These are phyloP conservation scores for Argyresthia goedartella DNA, from an alignment of 2,888 invertebrate genomes.

Conservation along the genomic window DNA sequence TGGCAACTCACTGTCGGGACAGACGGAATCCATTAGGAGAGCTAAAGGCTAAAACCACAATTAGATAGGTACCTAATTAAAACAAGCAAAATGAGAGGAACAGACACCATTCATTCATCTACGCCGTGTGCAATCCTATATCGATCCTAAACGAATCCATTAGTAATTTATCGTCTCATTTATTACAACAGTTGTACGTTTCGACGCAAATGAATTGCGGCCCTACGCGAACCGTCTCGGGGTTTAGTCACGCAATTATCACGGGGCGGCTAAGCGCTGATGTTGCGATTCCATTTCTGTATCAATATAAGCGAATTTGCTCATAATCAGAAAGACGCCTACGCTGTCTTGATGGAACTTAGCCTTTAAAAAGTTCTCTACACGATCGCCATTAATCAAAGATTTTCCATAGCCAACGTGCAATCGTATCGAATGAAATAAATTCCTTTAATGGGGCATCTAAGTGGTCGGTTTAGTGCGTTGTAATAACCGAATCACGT, in stretches of 20 bases:
- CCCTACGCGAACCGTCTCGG: conserved; percentile 20
- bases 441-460: conserved; percentile 55
- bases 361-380: conserved; percentile 24
- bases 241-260: conserved; percentile 52
- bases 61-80: neutral
- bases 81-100: neutral
- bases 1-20: neutral
- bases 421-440: conserved; percentile 54
- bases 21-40: neutral
- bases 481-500: conserved; percentile 59
- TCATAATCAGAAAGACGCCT: conserved; percentile 27
- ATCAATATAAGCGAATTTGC: conserved; percentile 26
- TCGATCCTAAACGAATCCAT: conserved; percentile 39
- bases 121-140: conserved; percentile 24
- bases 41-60: neutral
- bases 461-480: conserved; percentile 47
- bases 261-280: conserved; percentile 24
- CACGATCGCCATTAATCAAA: conserved; percentile 38
- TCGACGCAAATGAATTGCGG: conserved; percentile 43
- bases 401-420: conserved; percentile 33
- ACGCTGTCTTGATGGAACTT: conserved; percentile 6
- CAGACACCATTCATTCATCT: neutral
- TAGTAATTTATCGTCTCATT: conserved; percentile 45
- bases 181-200: conserved; percentile 32
- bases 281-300: conserved; percentile 34